Evolutionary conservation across 2,113 vertebrate species (phyloP), one percentile per base, ranked within the genome.

Genomic region (Oxygymnocypris stewartii): DNA sequence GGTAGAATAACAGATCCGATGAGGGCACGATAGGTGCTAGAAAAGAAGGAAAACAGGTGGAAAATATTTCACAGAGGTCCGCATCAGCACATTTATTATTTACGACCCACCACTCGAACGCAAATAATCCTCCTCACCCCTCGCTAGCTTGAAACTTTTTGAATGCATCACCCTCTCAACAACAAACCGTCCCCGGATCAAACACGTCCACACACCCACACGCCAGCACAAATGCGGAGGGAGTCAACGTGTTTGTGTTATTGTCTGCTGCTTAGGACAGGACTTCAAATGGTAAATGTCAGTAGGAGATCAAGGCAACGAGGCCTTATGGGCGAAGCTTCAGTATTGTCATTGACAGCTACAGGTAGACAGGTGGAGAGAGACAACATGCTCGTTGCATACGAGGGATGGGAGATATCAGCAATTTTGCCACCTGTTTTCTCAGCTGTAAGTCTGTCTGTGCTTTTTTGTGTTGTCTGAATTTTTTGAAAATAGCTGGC

Each of bases 311-410:
- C 82, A 76, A 85, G 57, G 82, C 79, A 85, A 87, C 85, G 90
- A 91, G 88, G 71, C 89, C 93, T 92, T 88, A 83, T 87, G 93
- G 93, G 92, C 92, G 82, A 90, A 90, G 90, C 92, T 20, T 93
- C 93, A 89, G 90, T 89, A 84, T 90, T 91, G 92, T 92, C 92
- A 91, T 88, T 94, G 93, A 94, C 92, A 93, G 92, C 90, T 84
- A 90, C 87, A 92, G 92, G 92, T 92, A 92, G 93, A 94, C 90
- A 90, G 90, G 93, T 91, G 89, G 88, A 90, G 89, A 80, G 25
- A 59, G 75, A 65, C 51, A 51, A 47, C 73, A 73, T 31, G 25
- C 44, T 69, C 76, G 63, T 88, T 31, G 11, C 23, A 69, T 25
- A 37, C 25, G n/a, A 61, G 44, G 42, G 63, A 84, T 25, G 49